A percentile compares a stretch with the other conserved stretches of the same genome.
These are phyloP conservation scores for Sylvilagus floridanus DNA, from an alignment of 2,797 vertebrate species.

Conservation along the genomic window DNA sequence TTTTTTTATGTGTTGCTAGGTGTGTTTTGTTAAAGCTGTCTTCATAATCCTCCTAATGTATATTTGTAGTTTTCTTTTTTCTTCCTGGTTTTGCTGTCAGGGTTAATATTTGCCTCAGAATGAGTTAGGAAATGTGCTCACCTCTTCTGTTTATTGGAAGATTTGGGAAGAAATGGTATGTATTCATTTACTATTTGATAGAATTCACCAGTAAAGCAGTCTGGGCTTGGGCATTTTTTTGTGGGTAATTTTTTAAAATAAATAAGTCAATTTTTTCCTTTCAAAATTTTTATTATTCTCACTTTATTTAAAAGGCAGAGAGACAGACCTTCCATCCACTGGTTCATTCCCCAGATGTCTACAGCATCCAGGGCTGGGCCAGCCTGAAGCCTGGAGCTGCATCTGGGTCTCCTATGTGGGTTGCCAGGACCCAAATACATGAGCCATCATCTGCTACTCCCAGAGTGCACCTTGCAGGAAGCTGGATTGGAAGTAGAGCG, in stretches of 20 bases:
- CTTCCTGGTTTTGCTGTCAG: slow-evolving; percentile 7
- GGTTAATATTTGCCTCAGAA: neutral
- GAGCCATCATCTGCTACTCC: too few species aligned
- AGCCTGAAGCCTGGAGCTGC: too few species aligned
- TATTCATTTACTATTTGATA: slow-evolving; percentile 19
- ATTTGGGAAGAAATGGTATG: slow-evolving; percentile 1
- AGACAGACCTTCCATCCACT: too few species aligned
- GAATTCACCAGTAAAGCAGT: neutral
- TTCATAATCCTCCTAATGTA: neutral
- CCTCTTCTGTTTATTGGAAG: neutral
- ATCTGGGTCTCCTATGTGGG: too few species aligned
- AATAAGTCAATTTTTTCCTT: neutral
- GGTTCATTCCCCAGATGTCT: too few species aligned
- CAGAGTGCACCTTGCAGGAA: too few species aligned
- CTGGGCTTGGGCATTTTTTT: neutral
- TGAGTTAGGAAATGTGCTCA: neutral
- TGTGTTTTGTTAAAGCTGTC: neutral
- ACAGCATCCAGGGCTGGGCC: too few species aligned
- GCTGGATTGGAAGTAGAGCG: too few species aligned
- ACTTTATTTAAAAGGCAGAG: too few species aligned
- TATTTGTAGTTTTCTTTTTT: slow-evolving; percentile 4
- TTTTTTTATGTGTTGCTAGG: neutral
- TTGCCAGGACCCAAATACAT: too few species aligned
- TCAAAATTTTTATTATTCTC: too few species aligned
- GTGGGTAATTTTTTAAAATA: neutral